Percentiles rank a stretch among this genome's conserved stretches.
Conservation (phyloP, 1,140 invertebrate genomes). For the Dryas iulia region DNA sequence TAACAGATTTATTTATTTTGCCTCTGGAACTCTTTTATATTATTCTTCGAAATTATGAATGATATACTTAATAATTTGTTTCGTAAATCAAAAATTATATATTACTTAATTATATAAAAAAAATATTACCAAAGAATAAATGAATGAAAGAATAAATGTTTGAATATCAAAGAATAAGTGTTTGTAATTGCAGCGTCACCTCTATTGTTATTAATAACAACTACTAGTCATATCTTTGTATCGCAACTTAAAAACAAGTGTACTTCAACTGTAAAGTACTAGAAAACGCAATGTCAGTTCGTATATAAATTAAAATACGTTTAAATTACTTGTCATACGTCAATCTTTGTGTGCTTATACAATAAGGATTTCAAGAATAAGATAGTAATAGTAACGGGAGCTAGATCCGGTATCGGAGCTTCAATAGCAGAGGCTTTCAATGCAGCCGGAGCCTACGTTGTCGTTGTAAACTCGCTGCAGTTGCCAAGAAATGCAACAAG, state of each 20-base stretch:
- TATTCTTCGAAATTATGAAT: too few species aligned
- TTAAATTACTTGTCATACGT: not conserved
- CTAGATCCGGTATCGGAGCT: not conserved
- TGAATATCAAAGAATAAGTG: too few species aligned
- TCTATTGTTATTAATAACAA: not conserved
- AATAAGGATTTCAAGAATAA: not conserved
- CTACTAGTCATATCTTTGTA: not conserved
- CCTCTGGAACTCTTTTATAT: too few species aligned
- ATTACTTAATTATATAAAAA: too few species aligned
- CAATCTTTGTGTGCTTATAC: not conserved
- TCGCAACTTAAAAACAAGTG: not conserved
- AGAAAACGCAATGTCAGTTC: not conserved
- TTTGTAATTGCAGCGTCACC: too few species aligned
- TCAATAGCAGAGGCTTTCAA: not conserved
- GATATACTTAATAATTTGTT: too few species aligned
- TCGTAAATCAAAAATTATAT: too few species aligned
- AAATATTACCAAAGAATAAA: too few species aligned
- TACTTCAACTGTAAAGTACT: not conserved
- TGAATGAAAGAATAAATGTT: too few species aligned
- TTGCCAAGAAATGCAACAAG: not conserved
- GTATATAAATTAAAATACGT: not conserved
- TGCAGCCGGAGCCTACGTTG: not conserved
- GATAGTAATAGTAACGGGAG: not conserved
- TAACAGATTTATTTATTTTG: too few species aligned
- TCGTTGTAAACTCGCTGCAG: not conserved